Conservation (phyloP, 2,113 vertebrate genomes). For the Arenaria interpres region DNA sequence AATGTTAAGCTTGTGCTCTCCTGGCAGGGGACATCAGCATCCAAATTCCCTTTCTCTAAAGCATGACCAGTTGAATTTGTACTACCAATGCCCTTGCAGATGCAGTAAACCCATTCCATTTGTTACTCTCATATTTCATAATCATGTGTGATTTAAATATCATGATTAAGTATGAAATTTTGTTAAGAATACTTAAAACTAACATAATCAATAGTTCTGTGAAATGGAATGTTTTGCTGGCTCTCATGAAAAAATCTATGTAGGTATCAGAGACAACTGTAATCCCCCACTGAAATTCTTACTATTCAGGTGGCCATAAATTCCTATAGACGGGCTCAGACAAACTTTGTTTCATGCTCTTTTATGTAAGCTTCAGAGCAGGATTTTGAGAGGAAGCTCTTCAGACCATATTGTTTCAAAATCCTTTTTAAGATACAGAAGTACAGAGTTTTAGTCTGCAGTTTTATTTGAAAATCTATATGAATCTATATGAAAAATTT, state of each 20-base stretch:
- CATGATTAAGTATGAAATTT: neutral
- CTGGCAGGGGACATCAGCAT: neutral
- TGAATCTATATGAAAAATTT: too few species aligned
- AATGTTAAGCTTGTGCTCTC: neutral
- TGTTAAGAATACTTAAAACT: neutral
- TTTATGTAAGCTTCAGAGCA: neutral
- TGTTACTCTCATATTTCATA: neutral
- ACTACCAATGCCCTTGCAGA: neutral
- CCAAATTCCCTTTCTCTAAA: slow-evolving; percentile 24
- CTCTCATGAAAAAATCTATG: neutral
- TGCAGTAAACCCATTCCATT: neutral
- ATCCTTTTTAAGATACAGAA: neutral
- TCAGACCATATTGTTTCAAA: neutral
- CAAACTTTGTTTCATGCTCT: neutral
- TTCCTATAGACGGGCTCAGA: neutral
- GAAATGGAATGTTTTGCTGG: neutral
- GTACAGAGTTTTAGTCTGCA: neutral
- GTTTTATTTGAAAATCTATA: neutral
- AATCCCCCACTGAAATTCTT: neutral
- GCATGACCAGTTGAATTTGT: neutral
- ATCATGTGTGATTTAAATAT: neutral
- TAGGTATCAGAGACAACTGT: neutral
- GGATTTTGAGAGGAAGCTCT: neutral
- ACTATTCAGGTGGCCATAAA: neutral
- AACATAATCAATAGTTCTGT: neutral